Evolutionary conservation across 2,888 invertebrate species (phyloP).

Genomic region (Halocaridina rubra): DNA sequence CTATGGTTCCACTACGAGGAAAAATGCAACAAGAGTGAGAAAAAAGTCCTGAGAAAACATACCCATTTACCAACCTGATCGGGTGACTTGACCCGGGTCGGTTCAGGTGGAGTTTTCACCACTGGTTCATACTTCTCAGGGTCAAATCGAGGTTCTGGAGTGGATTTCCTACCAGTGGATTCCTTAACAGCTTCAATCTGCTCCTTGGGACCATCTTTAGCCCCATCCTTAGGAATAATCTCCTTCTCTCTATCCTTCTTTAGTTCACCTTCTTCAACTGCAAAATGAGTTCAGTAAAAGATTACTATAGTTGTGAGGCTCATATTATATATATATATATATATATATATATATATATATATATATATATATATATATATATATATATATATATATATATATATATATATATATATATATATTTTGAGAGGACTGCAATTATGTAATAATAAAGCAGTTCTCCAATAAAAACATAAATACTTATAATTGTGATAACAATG

Average conservation of each 20-base stretch:
- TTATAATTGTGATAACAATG: too few relatives aligned
- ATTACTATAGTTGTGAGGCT: not conserved
- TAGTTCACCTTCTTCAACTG: conserved; percentile 59
- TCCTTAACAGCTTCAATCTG: conserved; percentile 59
- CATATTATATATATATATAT: not conserved
- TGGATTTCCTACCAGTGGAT: conserved; percentile 53
- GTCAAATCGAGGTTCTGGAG: conserved; percentile 62
- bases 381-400: not conserved
- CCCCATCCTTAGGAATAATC: conserved; percentile 42
- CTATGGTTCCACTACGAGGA: not conserved
- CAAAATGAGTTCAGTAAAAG: not conserved
- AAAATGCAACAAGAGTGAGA: conserved; percentile 15
- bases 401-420: not conserved
- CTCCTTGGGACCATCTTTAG: conserved; percentile 43
- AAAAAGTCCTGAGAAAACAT: conserved; percentile 51
- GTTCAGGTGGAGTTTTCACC: conserved; percentile 92
- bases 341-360: not conserved
- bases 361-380: conserved; percentile 9
- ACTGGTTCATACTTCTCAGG: conserved; percentile 74
- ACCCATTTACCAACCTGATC: conserved; percentile 71
- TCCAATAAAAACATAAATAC: too few relatives aligned
- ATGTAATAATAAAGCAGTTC: too few relatives aligned
- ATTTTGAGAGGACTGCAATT: not conserved
- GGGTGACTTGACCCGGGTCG: conserved; percentile 91
- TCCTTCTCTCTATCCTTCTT: conserved; percentile 62